phyloP scores from a whole-genome alignment of 2,113 vertebrate genomes.

The Rhadina sibilatrix region DNA sequence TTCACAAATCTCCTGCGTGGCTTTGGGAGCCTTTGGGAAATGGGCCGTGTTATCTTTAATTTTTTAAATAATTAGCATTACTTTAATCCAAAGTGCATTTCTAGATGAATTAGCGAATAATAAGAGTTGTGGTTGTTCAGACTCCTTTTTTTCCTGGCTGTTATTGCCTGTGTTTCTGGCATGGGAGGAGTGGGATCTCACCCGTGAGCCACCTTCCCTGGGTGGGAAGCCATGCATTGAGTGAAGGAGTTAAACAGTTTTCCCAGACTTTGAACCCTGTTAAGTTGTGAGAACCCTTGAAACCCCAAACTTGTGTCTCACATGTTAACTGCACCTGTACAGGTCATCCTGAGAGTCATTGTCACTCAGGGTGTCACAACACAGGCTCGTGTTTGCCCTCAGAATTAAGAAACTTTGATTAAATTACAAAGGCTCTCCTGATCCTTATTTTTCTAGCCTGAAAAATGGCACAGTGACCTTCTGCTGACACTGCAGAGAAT shows the following conservation, averaged over 20 bases:
- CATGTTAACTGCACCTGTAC: accelerated
- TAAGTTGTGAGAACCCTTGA: neutral
- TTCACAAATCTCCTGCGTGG: neutral
- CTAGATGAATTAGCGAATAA: neutral
- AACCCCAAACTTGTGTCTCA: neutral
- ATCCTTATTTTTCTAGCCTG: neutral
- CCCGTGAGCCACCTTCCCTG: neutral
- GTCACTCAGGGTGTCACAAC: neutral
- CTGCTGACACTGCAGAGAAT: neutral
- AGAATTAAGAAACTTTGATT: neutral
- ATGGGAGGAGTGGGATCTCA: neutral
- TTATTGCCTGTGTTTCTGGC: neutral
- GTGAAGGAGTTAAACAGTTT: neutral
- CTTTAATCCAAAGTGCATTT: neutral
- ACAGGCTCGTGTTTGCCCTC: neutral
- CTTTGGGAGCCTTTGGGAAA: neutral
- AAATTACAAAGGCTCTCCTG: neutral
- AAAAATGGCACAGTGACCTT: neutral
- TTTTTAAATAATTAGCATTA: neutral
- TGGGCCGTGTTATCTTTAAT: neutral
- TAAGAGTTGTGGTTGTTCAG: neutral
- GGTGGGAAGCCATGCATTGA: neutral
- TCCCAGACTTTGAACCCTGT: neutral
- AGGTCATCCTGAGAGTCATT: neutral
- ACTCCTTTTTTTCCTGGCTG: neutral